phyloP scores from a whole-genome alignment of 2,888 invertebrate species.

The Hybos culiciformis region DNA sequence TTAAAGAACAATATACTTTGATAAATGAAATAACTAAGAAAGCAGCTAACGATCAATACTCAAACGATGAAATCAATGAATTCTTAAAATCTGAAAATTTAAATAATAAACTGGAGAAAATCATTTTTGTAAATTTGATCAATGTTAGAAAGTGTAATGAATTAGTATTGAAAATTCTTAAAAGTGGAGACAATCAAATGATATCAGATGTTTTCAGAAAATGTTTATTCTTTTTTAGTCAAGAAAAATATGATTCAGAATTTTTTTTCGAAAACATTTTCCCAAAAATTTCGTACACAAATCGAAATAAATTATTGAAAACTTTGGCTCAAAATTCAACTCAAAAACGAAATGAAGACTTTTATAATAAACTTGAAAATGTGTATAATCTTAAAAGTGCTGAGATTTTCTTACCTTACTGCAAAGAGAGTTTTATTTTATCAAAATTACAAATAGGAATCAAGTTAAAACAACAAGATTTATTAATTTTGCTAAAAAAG shows the following conservation, averaged over 20 bases:
- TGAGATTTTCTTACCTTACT: neutral
- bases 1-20: no score
- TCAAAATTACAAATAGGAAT: neutral
- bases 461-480: neutral
- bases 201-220: neutral
- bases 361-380: neutral
- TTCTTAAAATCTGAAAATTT: no score
- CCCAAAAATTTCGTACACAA: neutral
- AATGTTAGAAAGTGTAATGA: no score
- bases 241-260: neutral
- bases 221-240: neutral
- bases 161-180: neutral
- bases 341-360: neutral
- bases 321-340: neutral
- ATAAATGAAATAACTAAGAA: no score
- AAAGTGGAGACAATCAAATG: neutral
- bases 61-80: no score
- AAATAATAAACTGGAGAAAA: no score
- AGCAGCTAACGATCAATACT: no score
- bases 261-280: neutral
- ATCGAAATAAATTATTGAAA: neutral
- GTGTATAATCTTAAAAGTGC: neutral
- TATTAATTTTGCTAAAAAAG: neutral
- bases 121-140: no score
- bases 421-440: neutral